phyloP scores from a whole-genome alignment of 2,797 vertebrate genomes.

The Argentina silus region DNA sequence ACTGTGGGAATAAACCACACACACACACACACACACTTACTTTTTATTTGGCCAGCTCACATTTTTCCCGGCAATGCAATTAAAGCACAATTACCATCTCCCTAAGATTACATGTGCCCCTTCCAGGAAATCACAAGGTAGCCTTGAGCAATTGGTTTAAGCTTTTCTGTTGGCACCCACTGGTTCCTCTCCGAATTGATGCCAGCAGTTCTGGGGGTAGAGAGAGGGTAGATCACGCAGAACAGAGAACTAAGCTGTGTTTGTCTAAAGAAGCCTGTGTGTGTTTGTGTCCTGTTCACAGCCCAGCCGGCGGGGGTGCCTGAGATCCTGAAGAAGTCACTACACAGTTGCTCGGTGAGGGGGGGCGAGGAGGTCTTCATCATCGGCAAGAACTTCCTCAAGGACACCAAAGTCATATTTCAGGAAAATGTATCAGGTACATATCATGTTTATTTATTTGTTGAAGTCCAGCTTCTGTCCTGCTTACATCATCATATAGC shows the following conservation, averaged over 20 bases:
- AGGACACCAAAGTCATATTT: slow-evolving; percentile 99
- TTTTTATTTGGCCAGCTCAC: neutral
- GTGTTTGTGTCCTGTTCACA: slow-evolving; percentile 51
- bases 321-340: slow-evolving; percentile 98
- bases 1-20: neutral
- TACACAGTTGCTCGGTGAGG: slow-evolving; percentile 91
- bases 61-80: slow-evolving; percentile 22
- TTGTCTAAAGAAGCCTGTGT: slow-evolving; percentile 8
- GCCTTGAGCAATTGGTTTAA: slow-evolving; percentile 24
- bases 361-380: slow-evolving; percentile 97
- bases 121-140: slow-evolving; percentile 29
- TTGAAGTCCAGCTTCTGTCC: neutral
- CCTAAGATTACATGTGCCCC: neutral
- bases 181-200: neutral
- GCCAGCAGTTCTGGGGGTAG: slow-evolving; percentile 1
- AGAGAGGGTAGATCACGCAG: neutral
- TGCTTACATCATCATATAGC: neutral
- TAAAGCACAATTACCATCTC: slow-evolving; percentile 10
- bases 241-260: no score
- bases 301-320: slow-evolving; percentile 98
- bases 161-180: slow-evolving; percentile 13
- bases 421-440: slow-evolving; percentile 93
- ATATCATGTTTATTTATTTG: no score
- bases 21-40: neutral
- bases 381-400: slow-evolving; percentile 99